A percentile compares a stretch with the other conserved stretches of the same genome.
These are phyloP conservation scores for Malurus elegans DNA, from an alignment of 2,113 vertebrate species.

Conservation along the genomic window DNA sequence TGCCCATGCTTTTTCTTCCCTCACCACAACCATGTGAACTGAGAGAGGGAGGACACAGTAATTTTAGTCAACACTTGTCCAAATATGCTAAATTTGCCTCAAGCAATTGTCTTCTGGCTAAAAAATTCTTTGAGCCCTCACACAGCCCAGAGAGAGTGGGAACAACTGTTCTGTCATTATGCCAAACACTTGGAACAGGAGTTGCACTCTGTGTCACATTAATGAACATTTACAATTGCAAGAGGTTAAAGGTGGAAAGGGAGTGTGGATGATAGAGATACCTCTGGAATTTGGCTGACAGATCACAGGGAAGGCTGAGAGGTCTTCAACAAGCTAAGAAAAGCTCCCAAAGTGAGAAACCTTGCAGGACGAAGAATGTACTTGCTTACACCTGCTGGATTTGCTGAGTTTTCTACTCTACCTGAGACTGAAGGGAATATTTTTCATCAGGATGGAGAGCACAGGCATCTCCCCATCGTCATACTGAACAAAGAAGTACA, in stretches of 20 bases:
- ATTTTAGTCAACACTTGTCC: not conserved
- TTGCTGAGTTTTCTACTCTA: not conserved
- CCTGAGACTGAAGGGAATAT: not conserved
- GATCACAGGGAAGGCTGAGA: not conserved
- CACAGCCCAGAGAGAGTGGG: not conserved
- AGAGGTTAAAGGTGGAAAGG: conserved; percentile 25
- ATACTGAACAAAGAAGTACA: not conserved
- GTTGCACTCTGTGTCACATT: not conserved
- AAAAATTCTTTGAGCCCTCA: not conserved
- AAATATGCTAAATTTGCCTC: not conserved
- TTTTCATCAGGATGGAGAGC: not conserved
- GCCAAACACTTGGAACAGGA: not conserved
- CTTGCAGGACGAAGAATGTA: not conserved
- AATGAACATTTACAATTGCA: not conserved
- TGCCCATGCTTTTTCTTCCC: not conserved
- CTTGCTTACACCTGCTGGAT: not conserved
- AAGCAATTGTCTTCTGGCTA: not conserved
- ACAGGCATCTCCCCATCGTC: not conserved
- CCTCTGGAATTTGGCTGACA: not conserved
- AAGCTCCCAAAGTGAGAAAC: not conserved
- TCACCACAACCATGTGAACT: not conserved
- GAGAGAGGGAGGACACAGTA: not conserved
- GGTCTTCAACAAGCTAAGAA: not conserved
- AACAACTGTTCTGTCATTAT: not conserved
- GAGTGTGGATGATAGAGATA: not conserved